Base-by-base conservation (phyloP, 1,140 invertebrate species). In the Notospermus geniculatus region DNA sequence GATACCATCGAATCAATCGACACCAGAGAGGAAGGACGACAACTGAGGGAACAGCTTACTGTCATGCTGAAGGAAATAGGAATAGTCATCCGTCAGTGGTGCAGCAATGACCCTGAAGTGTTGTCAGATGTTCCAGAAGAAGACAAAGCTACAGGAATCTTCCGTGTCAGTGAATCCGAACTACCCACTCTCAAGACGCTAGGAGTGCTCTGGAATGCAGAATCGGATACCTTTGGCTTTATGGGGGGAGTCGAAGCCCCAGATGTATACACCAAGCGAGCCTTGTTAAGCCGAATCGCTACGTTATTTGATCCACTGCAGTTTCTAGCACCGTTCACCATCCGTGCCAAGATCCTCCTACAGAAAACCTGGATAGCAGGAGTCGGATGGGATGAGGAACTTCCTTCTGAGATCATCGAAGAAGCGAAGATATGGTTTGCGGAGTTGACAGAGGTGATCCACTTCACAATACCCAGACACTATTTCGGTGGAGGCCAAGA, bases 201-300 rank as follows among this genome's bases (percentile, higher is more conserved):
- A 36, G 32, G 32, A 4, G 32, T 36, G 5, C 4, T 54, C 5
- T 66, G 66, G 63, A 19, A 19, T n/a, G 60, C 63, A 2, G 32
- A 65, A 15, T 15, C 30, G n/a, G 64, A 61, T 36, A 22, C 41
- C 32, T 65, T 68, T 39, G 17, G 22, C 2, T 55, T 5, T 27
- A 22, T 13, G 28, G 27, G 7, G 17, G 2, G 2, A 27, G 22
- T n/a, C 2, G 54, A 55, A 13, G 28, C 9, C 19, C 11, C 13
- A 23, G 5, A 7, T 30, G 27, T n/a, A 23, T 22, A n/a, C 22
- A 55, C 54, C 22, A 55, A 55, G 28, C 28, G 54, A 9, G 7
- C 17, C 2, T 27, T 55, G 22, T 30, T 55, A n/a, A 30, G 22
- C 50, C 17, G 25, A 11, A 53, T 23, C 11, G 50, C 50, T 11